These are phyloP conservation scores for Henricia sp. DNA, from an alignment of 53 echinoderm and acorn worm genomes.

Conservation along the genomic window DNA sequence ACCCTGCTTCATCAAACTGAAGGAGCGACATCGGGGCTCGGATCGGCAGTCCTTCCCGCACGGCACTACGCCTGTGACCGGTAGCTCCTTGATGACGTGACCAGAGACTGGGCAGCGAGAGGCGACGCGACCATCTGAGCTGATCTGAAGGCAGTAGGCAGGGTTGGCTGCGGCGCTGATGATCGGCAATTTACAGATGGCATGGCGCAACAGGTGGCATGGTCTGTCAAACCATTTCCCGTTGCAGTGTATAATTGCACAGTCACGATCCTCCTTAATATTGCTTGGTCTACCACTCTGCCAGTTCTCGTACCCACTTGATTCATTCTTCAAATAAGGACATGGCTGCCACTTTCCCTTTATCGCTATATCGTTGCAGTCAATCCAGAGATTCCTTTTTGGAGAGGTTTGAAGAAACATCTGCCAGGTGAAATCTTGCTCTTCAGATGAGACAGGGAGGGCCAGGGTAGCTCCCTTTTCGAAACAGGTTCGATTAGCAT, in stretches of 20 bases:
- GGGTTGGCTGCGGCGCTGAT: not conserved
- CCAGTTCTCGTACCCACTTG: slow-evolving; percentile 13
- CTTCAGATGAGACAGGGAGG: not conserved
- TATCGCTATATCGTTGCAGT: not conserved
- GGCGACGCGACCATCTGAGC: not conserved
- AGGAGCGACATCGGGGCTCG: slow-evolving; percentile 37
- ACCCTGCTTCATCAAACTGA: slow-evolving; percentile 10
- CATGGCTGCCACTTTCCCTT: slow-evolving; percentile 14
- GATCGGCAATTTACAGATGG: not conserved
- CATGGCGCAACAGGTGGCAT: not conserved
- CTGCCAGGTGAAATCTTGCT: slow-evolving; percentile 14
- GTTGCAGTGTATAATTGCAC: not conserved
- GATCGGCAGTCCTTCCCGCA: slow-evolving; percentile 25
- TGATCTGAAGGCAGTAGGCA: not conserved
- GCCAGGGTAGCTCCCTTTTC: not conserved
- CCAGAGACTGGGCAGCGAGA: not conserved
- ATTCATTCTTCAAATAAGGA: not conserved
- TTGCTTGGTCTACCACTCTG: not conserved
- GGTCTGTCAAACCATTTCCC: not conserved
- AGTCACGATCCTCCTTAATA: not conserved
- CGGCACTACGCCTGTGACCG: not conserved
- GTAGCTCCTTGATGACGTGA: slow-evolving; percentile 16
- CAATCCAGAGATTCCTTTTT: not conserved
- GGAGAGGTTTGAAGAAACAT: too few species aligned
- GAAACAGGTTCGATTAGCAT: slow-evolving; percentile 24